phyloP scores from a whole-genome alignment of 2,797 vertebrate genomes.

The Cossypha heuglini region DNA sequence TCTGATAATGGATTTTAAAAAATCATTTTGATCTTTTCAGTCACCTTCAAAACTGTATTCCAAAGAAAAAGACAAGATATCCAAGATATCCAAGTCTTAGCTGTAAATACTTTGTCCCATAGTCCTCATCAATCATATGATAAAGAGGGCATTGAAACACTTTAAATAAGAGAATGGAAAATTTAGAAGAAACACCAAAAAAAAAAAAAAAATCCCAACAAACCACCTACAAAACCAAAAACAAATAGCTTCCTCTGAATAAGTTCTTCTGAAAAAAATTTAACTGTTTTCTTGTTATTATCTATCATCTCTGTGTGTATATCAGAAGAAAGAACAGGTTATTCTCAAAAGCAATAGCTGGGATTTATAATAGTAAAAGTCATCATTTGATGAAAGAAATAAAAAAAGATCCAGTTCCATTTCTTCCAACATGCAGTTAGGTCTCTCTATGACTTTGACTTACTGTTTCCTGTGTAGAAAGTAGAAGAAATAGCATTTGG shows the following conservation, averaged over 20 bases:
- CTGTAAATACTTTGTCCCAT: neutral
- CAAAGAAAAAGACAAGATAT: neutral
- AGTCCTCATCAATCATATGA: neutral
- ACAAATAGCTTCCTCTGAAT: neutral
- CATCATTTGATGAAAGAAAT: neutral
- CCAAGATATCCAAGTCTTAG: neutral
- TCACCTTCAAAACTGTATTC: neutral
- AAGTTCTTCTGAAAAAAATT: neutral
- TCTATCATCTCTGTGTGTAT: accelerated
- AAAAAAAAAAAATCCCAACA: no score
- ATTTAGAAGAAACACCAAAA: neutral
- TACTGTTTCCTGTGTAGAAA: neutral
- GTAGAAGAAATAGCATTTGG: neutral
- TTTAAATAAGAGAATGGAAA: neutral
- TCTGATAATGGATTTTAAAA: neutral
- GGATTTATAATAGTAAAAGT: neutral
- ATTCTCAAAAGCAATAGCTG: neutral
- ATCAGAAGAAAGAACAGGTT: neutral
- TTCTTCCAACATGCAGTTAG: neutral
- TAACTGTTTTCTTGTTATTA: neutral
- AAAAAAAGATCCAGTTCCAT: neutral
- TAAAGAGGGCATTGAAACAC: neutral
- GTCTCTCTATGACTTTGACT: neutral
- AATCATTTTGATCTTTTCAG: neutral
- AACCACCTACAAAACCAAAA: neutral